Base-by-base conservation (phyloP, 1,140 invertebrate species). In the Caenorhabditis elegans region DNA sequence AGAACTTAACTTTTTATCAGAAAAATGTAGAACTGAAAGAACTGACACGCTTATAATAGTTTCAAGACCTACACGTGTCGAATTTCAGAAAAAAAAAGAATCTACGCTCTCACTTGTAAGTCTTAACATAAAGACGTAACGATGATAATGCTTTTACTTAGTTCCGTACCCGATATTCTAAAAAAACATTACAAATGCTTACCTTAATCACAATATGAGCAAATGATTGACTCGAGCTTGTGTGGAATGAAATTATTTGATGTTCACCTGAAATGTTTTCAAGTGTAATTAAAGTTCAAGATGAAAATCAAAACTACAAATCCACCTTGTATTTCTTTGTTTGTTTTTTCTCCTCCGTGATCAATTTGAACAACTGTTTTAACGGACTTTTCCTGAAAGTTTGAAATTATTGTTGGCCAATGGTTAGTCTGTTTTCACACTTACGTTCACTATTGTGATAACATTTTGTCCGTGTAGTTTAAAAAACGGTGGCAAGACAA, bases 371-470 rank as follows among this genome's bases (percentile, higher is more conserved):
- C 34, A 39, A 70, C 60, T 39, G 60, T 39, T 70, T 36, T 70
- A 2, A 39, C 60, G 10, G 60, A 24, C 22, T 39, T 36, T 15
- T 70, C 60, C 60, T 70, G 60, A 8, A 70, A 70, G 47, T 28
- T 1, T 6, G 39, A 5, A 43, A 8, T 43, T 43, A 5, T 15
- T 43, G 39, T 43, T 43, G 5, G 5, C 5, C 39, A 43, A 43
- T 43, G 5, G 39, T 43, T 43, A 8, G 6, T 43, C n/a, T n/a
- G n/a, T 43, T 43, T 8, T 8, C 31, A 70, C 36, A 70, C 60
- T 70, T n/a, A 70, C 60, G 43, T 70, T 70, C 6, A 70, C 60
- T 43, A 70, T 70, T 8, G 34, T 70, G n/a, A 70, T 70, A 70
- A 39, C 60, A 70, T 70, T 70, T n/a, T 70, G 60, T 22, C 22